Evolutionary conservation across 1,140 invertebrate species (phyloP), one percentile per base, ranked within the genome.

Genomic region (Saccostrea cuccullata): DNA sequence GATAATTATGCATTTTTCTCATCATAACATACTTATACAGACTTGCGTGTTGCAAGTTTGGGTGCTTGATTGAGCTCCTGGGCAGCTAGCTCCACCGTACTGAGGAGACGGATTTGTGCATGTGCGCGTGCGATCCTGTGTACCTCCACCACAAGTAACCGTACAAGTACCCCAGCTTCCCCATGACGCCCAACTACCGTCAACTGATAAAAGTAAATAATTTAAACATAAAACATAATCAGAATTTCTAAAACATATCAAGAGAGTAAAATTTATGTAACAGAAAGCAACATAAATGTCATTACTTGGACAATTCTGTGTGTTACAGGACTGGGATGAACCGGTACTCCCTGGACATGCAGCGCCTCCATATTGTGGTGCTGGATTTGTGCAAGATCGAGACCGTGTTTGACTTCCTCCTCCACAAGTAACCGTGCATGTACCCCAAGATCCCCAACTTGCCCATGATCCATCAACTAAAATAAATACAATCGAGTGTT

Each of bases 171-270:
- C 95, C 97, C 96, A 97, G 3, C 92, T 56, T 40, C 93, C 93
- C 97, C 97, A 97, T 0, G 92, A 87, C 77, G 96, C 95, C 96
- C 96, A 97, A 2, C 94, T 95, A 11, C 96, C 96, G 89, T 97
- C 95, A 87, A 95, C 95, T 23, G 95, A 93, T 85, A 23, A 56
- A n/a, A 2, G 30, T 77, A 36, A 36, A 77, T 13, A 2, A 77
- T 77, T 77, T 77, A 23, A 36, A 6, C 58, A 30, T 77, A 9
- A 13, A 40, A 77, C 13, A 77, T 12, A 77, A 47, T 47, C 30
- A 47, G 13, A 30, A 26, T 40, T 12, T 77, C 5, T 9, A 47
- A 9, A 9, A 9, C 47, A 47, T 47, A 47, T 64, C 58, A 64
- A 20, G 15, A 64, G 6, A 60, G n/a, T 20, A 20, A 64, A 3